Percentiles rank a stretch among this genome's conserved stretches.
phyloP scores from a whole-genome alignment of 2,113 vertebrate species.

The Larimichthys polyactis region DNA sequence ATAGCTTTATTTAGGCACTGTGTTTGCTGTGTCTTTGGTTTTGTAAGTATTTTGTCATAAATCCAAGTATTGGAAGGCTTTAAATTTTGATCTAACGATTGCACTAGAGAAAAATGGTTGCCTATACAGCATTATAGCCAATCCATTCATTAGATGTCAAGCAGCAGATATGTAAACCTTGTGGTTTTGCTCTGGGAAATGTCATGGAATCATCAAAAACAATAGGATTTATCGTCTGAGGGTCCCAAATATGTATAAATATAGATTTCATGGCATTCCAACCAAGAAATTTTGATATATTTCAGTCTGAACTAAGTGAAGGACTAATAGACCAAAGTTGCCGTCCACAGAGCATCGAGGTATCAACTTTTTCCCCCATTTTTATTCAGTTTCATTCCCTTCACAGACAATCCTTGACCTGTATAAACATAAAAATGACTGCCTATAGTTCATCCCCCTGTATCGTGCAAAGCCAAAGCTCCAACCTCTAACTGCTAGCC shows the following conservation, averaged over 20 bases:
- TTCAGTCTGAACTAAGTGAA: not conserved
- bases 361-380: too few species aligned
- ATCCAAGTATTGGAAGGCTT: too few species aligned
- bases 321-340: too few species aligned
- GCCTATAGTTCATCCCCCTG: not conserved
- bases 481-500: not conserved
- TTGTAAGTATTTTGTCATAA: too few species aligned
- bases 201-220: not conserved
- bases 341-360: too few species aligned
- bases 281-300: not conserved
- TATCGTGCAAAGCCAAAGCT: conserved; percentile 9
- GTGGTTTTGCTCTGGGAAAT: not conserved
- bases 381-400: not conserved
- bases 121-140: too few species aligned
- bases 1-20: not conserved
- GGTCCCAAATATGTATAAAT: not conserved
- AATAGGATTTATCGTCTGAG: not conserved
- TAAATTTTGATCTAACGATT: too few species aligned
- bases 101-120: too few species aligned
- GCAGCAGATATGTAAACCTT: not conserved
- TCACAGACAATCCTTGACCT: not conserved
- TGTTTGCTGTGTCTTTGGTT: not conserved
- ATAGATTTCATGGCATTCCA: not conserved
- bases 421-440: not conserved
- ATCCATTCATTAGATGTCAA: too few species aligned